Base-by-base conservation (phyloP, 2,888 invertebrate genomes). In the Lottia gigantea region DNA sequence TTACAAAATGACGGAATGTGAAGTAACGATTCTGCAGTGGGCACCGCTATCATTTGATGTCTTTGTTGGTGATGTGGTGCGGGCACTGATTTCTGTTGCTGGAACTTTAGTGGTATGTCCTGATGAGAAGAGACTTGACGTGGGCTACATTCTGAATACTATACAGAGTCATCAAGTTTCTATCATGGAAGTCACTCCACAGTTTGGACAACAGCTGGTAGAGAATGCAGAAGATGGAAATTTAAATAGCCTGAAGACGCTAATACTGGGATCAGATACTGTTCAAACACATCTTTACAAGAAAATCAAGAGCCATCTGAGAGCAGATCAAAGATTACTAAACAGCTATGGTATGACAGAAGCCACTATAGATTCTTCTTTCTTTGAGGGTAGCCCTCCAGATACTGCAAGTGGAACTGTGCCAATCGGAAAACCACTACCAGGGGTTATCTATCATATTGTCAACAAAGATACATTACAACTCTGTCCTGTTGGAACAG, bases 261-360 rank as follows among this genome's bases (percentile, higher is more conserved):
- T 55, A 12, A 55, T 55, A 23, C 55, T 55, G 14, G 55, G 55
- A 40, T 69, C 69, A 19, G 69, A 69, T 55, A 25, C n/a, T 55
- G 55, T 69, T 0, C 64, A 69, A 45, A 47, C 16, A 26, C 62
- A 65, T 19, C 45, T 69, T n/a, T 69, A 64, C 45, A 55, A 26
- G 26, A 55, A 46, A 19, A 31, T 69, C 8, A 69, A 69, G 31
- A 49, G 23, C 6, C 19, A 16, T 16, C 25, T 69, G 3, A 46
- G 19, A 8, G 46, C 40, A 19, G 23, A 49, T 31, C 69, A 64
- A 65, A 15, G 69, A 31, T 19, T 69, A 0, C 23, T 69, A 6
- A 69, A 69, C 23, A 65, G 69, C 31, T 69, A 69, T 64, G 69
- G 69, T 31, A 69, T 69, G 69, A 69, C 65, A 7, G 69, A 69